Base-by-base conservation (phyloP, 2,113 vertebrate species). In the Rhinopithecus roxellana region DNA sequence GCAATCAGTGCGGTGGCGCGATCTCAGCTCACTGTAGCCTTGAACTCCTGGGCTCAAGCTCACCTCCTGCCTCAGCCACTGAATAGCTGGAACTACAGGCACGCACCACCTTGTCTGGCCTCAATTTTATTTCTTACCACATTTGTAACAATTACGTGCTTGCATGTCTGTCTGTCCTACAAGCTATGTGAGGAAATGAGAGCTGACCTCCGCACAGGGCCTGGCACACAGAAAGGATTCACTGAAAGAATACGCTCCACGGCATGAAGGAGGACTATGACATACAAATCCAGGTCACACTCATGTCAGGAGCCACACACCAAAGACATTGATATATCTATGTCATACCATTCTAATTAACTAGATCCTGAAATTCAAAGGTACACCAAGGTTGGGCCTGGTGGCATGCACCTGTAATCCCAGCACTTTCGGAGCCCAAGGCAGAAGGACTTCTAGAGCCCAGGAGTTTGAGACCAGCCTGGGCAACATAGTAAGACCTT, bases 191-290 rank as follows among this genome's bases (percentile, higher is more conserved):
- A 79, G 64, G 48, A 83, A 38, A 61, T 25, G 6, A 57, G 48
- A 82, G 22, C 48, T 18, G 38, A 50, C 35, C 48, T 83, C 16
- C 9, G 82, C 83, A 91, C 9, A 75, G 67, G 30, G 16, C 40
- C 74, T 17, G 14, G 85, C 35, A 5, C 7, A 10, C 50, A 52
- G 69, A 10, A 30, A n/a, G 12, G 45, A 57, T 30, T 55, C 18
- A 40, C 22, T 35, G 40, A 38, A 59, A 59, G 35, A 12, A 18
- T 2, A 2, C 27, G 5, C 1, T 11, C 25, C 30, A 48, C 3
- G 12, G 17, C 67, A 59, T 3, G 0, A 0, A 23, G 50, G 45
- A 10, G 55, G 45, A n/a, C 1, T 17, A 5, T 0, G 10, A 72
- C 18, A 50, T 45, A 7, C 43, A 72, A 52, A 52, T 35, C 14